Conservation (phyloP, 2,888 invertebrate species). For the Lamellibrachia satsuma region DNA sequence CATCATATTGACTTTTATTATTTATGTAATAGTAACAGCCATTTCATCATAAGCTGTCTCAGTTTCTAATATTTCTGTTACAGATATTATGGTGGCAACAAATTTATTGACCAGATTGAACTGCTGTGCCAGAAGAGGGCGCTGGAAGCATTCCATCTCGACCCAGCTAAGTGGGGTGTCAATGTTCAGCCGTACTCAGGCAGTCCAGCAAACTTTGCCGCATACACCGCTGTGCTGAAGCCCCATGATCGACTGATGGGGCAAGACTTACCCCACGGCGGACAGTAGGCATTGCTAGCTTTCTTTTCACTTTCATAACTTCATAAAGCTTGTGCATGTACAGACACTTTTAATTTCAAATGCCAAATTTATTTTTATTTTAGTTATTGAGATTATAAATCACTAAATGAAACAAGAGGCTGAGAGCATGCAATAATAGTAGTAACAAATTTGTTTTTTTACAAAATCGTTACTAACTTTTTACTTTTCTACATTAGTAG, state of each 20-base stretch:
- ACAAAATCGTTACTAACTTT: too few relatives aligned
- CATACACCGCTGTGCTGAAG: conserved; percentile 84
- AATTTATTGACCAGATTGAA: conserved; percentile 94
- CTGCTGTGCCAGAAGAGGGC: conserved; percentile 86
- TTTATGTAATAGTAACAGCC: neutral
- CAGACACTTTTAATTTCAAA: too few relatives aligned
- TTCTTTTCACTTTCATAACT: too few relatives aligned
- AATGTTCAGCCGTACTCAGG: conserved; percentile 98
- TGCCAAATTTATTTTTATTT: too few relatives aligned
- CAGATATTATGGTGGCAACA: conserved; percentile 97
- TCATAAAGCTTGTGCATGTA: too few relatives aligned
- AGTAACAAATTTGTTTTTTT: too few relatives aligned
- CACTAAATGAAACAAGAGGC: too few relatives aligned
- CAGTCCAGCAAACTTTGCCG: conserved; percentile 96
- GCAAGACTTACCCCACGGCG: conserved; percentile 94
- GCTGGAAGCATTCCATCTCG: conserved; percentile 82
- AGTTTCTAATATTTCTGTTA: conserved; percentile 24
- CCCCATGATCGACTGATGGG: conserved; percentile 97
- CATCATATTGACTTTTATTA: neutral
- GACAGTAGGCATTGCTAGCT: conserved; percentile 71
- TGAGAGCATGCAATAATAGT: too few relatives aligned
- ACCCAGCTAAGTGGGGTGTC: conserved; percentile 91
- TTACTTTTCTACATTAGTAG: too few relatives aligned
- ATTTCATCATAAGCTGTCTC: neutral
- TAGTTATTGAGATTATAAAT: too few relatives aligned